Evolutionary conservation across 2,113 vertebrate species (phyloP).

Genomic region (Thinocorus orbignyianus): DNA sequence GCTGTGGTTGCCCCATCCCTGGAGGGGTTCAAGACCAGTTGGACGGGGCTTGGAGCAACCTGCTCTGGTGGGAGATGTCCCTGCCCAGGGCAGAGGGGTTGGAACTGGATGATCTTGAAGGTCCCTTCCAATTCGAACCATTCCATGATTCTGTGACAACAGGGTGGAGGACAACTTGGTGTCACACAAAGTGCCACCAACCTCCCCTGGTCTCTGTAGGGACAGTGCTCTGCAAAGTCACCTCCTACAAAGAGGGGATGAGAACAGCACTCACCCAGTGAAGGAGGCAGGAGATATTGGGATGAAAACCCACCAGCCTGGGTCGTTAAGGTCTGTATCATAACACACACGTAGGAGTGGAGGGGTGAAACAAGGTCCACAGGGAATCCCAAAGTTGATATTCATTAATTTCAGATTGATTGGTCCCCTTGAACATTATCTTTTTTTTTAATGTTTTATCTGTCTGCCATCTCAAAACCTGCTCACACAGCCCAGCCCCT

Average conservation of each 20-base stretch:
- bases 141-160: no score
- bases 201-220: neutral
- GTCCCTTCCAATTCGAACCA: no score
- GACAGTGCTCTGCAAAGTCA: neutral
- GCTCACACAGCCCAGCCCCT: rapidly evolving
- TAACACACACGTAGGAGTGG: rapidly evolving
- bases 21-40: no score
- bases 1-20: no score
- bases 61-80: no score
- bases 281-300: rapidly evolving
- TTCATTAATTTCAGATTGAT: neutral
- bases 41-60: no score
- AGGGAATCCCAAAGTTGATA: neutral
- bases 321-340: no score
- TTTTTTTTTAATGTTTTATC: neutral
- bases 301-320: neutral
- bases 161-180: neutral
- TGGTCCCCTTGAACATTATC: rapidly evolving
- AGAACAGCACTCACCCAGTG: rapidly evolving
- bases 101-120: no score
- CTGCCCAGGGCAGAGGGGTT: no score
- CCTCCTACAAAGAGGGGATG: neutral
- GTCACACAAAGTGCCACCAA: neutral
- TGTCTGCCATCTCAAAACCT: rapidly evolving
- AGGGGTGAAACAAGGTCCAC: neutral